A percentile compares a stretch with the other conserved stretches of the same genome.
Conservation (phyloP, 2,888 invertebrate species). For the Caenorhabditis panamensis region DNA sequence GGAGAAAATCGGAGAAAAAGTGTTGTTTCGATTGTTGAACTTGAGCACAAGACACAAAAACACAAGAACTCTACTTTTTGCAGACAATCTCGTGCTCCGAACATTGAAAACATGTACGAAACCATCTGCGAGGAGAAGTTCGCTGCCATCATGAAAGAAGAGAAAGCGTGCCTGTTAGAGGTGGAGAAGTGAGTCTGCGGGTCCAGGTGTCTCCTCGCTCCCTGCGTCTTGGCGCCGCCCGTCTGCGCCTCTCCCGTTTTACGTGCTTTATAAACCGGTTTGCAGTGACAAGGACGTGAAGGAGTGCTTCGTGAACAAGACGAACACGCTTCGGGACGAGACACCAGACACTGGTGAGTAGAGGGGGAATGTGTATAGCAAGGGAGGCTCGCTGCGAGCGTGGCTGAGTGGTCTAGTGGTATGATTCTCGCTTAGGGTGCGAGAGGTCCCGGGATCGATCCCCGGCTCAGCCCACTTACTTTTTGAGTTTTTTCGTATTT, state of each 20-base stretch:
- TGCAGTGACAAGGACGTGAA: slow-evolving; percentile 64
- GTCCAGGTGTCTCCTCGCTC: background rate
- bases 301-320: slow-evolving; percentile 71
- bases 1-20: background rate
- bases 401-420: slow-evolving; percentile 81
- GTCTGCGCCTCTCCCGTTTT: slow-evolving; percentile 3
- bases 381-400: slow-evolving; percentile 9
- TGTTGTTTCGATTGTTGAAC: no score
- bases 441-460: slow-evolving; percentile 81
- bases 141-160: slow-evolving; percentile 65
- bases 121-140: slow-evolving; percentile 73
- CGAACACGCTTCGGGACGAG: slow-evolving; percentile 67
- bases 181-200: slow-evolving; percentile 55
- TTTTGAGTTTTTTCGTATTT: slow-evolving; percentile 39
- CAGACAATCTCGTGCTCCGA: slow-evolving; percentile 66
- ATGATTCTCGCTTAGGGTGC: slow-evolving; percentile 82
- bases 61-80: no score
- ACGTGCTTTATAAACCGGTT: slow-evolving; percentile 8
- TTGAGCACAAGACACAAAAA: no score
- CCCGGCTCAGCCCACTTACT: slow-evolving; percentile 75
- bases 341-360: slow-evolving; percentile 60
- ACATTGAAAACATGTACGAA: slow-evolving; percentile 74
- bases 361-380: slow-evolving; percentile 13
- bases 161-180: slow-evolving; percentile 69
- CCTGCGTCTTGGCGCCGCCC: slow-evolving; percentile 12